These are phyloP conservation scores for Xyrauchen texanus DNA, from an alignment of 2,113 vertebrate species.

Conservation along the genomic window DNA sequence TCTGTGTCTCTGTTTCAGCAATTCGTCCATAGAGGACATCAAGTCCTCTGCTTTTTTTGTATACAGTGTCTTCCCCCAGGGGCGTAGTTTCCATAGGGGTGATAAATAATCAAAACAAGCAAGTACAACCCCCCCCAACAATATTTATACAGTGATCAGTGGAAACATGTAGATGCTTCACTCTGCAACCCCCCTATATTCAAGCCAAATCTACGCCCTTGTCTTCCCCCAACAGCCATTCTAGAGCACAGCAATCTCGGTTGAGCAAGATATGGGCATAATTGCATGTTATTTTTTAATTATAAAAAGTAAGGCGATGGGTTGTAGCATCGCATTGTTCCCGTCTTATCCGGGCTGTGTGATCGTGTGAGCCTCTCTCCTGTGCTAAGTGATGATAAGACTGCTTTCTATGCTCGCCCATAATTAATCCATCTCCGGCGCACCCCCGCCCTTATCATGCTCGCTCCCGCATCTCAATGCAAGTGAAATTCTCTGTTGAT, in stretches of 20 bases:
- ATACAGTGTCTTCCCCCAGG: too few relatives aligned
- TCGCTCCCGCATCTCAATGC: conserved; percentile 89
- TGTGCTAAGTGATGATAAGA: conserved; percentile 92
- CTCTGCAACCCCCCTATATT: too few relatives aligned
- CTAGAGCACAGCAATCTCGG: conserved; percentile 82
- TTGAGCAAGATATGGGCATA: conserved; percentile 85
- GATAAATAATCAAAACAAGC: too few relatives aligned
- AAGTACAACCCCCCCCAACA: too few relatives aligned
- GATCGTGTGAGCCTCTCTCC: conserved; percentile 91
- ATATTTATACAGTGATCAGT: too few relatives aligned
- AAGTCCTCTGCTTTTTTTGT: too few relatives aligned
- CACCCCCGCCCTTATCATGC: conserved; percentile 88
- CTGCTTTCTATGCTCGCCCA: conserved; percentile 90
- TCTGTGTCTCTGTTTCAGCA: too few relatives aligned
- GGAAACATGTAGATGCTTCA: too few relatives aligned
- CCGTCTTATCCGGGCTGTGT: conserved; percentile 86
- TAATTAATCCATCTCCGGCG: conserved; percentile 96
- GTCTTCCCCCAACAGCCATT: conserved; percentile 61
- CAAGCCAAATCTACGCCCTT: too few relatives aligned
- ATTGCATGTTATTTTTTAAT: conserved; percentile 94
- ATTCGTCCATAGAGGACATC: too few relatives aligned
- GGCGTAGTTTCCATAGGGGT: too few relatives aligned
- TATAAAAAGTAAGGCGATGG: conserved; percentile 82
- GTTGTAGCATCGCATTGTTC: conserved; percentile 90
- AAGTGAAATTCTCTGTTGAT: conserved; percentile 91